These are phyloP conservation scores for Pseudoatta argentina DNA, from an alignment of 1,140 invertebrate genomes.

Conservation along the genomic window DNA sequence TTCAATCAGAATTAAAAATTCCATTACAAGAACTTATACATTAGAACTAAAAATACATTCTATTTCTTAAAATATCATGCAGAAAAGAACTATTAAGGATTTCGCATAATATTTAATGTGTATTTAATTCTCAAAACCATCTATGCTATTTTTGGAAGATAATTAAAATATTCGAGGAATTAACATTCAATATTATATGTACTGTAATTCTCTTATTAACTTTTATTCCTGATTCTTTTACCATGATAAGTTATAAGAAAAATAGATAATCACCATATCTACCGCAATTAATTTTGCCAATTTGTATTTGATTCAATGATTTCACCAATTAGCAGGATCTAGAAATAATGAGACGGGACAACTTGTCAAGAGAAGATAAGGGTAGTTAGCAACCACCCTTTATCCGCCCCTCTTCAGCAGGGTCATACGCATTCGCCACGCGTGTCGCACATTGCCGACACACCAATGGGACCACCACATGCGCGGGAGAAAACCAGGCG, in stretches of 20 bases:
- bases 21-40: neutral
- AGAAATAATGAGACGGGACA: neutral
- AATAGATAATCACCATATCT: neutral
- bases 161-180: neutral
- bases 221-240: neutral
- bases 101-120: neutral
- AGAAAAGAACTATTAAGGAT: neutral
- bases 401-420: neutral
- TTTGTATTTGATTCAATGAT: neutral
- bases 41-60: neutral
- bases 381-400: slow-evolving; percentile 48
- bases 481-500: slow-evolving; percentile 36
- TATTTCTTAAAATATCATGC: neutral
- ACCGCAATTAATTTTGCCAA: neutral
- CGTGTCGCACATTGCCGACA: slow-evolving; percentile 71
- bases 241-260: neutral
- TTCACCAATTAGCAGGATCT: neutral
- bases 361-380: slow-evolving; percentile 32
- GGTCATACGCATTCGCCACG: slow-evolving; percentile 43
- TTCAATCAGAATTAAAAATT: neutral
- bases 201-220: neutral
- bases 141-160: neutral
- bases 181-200: neutral
- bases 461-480: slow-evolving; percentile 62
- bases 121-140: neutral